A percentile compares a stretch with the other conserved stretches of the same genome.
phyloP scores from a whole-genome alignment of 2,888 invertebrate genomes.

The Ophioninae sp. region DNA sequence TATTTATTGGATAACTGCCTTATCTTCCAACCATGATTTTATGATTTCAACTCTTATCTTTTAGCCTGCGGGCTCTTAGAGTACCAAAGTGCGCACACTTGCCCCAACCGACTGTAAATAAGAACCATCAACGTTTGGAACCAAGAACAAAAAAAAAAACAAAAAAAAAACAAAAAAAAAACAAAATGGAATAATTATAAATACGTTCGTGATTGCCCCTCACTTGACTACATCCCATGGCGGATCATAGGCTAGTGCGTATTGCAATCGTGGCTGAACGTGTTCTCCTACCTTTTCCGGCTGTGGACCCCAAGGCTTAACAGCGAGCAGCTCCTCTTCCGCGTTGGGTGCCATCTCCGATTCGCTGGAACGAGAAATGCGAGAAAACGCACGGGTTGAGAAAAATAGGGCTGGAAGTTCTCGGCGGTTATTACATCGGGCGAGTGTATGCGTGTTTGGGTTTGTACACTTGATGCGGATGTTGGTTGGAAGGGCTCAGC shows the following conservation, averaged over 20 bases:
- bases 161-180: too few relatives aligned
- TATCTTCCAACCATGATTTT: too few relatives aligned
- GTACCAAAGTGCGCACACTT: too few relatives aligned
- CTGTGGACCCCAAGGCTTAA: constrained; percentile 77
- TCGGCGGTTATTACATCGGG: constrained; percentile 15
- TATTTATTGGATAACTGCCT: too few relatives aligned
- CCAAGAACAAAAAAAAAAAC: too few relatives aligned
- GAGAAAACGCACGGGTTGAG: constrained; percentile 48
- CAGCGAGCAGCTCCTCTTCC: constrained; percentile 79
- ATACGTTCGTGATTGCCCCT: constrained; percentile 61
- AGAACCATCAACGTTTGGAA: too few relatives aligned
- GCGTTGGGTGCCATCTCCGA: constrained; percentile 80
- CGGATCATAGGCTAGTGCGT: constrained; percentile 26
- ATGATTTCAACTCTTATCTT: too few relatives aligned
- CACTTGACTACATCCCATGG: constrained; percentile 52
- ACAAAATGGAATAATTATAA: constrained; percentile 64
- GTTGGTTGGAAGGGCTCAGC: constrained; percentile 18
- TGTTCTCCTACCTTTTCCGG: constrained; percentile 76
- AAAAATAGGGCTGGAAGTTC: constrained; percentile 39
- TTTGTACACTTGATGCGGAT: neutral
- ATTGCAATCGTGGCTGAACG: constrained; percentile 46
- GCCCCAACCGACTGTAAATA: too few relatives aligned
- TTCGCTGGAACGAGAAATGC: constrained; percentile 74
- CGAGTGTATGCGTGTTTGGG: neutral
- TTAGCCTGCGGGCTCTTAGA: too few relatives aligned